These are phyloP conservation scores for Larimichthys crocea DNA, from an alignment of 2,113 vertebrate species.

Conservation along the genomic window DNA sequence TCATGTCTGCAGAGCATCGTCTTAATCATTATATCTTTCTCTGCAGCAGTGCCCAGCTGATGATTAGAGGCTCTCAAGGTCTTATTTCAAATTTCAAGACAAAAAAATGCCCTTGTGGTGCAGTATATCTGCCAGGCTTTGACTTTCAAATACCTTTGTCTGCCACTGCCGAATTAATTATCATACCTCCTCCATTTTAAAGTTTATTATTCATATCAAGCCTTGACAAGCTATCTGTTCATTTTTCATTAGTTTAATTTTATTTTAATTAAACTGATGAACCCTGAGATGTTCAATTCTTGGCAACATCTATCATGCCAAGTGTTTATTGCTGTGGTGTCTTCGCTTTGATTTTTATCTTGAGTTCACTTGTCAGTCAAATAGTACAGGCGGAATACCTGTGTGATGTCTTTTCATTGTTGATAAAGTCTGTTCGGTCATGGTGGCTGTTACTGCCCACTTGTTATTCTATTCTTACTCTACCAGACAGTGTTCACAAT, in stretches of 20 bases:
- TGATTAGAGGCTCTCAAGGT: constrained; percentile 56
- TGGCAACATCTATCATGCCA: neutral
- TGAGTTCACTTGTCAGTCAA: neutral
- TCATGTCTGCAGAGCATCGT: constrained; percentile 19
- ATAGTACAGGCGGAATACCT: neutral
- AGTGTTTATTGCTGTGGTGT: constrained; percentile 5
- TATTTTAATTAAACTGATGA: constrained; percentile 33
- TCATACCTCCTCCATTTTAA: constrained; percentile 15
- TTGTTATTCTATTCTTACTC: neutral
- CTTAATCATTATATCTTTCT: constrained; percentile 67
- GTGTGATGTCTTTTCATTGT: neutral
- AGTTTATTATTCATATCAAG: constrained; percentile 28
- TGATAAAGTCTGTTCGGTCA: neutral
- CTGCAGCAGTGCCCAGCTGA: constrained; percentile 47
- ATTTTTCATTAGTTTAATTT: constrained; percentile 20
- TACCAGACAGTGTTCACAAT: neutral
- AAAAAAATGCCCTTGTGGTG: constrained; percentile 24
- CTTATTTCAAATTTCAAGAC: constrained; percentile 52
- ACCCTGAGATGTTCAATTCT: constrained; percentile 1
- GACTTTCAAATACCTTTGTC: constrained; percentile 58
- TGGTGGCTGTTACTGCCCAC: neutral
- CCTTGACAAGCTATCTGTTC: constrained; percentile 14
- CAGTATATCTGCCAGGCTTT: constrained; percentile 41
- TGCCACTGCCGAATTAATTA: constrained; percentile 33
- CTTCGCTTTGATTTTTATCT: neutral